A percentile compares a stretch with the other conserved stretches of the same genome.
Evolutionary conservation across 1,140 invertebrate species (phyloP).

Genomic region (Rhyzopertha dominica): DNA sequence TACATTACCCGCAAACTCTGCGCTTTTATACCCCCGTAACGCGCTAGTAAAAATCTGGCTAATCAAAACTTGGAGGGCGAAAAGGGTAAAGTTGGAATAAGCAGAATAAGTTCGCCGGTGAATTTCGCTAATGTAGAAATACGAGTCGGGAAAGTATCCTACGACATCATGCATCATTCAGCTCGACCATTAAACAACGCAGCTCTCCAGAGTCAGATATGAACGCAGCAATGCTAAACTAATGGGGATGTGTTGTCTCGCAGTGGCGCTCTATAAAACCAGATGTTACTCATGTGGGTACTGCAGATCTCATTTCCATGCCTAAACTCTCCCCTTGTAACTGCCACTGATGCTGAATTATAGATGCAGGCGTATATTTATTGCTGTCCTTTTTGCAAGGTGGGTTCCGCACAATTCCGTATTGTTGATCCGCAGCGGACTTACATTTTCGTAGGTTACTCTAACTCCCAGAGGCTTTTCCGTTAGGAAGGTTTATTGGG

Average conservation of each 20-base stretch:
- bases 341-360: constrained; percentile 32
- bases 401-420: too few species aligned
- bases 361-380: constrained; percentile 33
- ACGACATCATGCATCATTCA: constrained; percentile 35
- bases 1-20: too few species aligned
- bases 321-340: constrained; percentile 27
- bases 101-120: constrained; percentile 10
- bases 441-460: too few species aligned
- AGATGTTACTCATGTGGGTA: constrained; percentile 34
- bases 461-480: too few species aligned
- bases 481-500: too few species aligned
- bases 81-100: constrained; percentile 14
- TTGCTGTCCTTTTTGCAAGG: constrained; percentile 29
- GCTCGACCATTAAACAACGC: constrained; percentile 26
- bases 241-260: constrained; percentile 40
- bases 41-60: constrained; percentile 18
- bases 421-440: too few species aligned
- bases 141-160: constrained; percentile 18
- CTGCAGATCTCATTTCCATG: constrained; percentile 36
- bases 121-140: constrained; percentile 20
- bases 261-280: constrained; percentile 33
- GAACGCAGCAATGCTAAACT: constrained; percentile 36
- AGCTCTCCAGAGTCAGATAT: constrained; percentile 32
- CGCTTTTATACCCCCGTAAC: constrained; percentile 20
- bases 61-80: constrained; percentile 18